phyloP scores from a whole-genome alignment of 2,888 invertebrate species.

The Neoaliturus tenellus region DNA sequence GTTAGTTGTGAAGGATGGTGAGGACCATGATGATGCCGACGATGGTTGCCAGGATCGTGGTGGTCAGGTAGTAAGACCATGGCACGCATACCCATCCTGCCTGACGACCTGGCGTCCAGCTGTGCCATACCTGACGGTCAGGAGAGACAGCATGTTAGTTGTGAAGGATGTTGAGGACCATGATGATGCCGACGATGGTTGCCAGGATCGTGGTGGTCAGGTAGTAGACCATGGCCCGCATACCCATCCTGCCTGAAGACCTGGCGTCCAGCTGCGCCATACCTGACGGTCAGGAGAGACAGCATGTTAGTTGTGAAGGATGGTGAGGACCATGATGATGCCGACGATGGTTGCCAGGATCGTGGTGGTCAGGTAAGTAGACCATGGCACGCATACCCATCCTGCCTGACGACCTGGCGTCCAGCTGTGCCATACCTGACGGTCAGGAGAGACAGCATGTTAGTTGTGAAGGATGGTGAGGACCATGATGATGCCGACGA shows the following conservation, averaged over 20 bases:
- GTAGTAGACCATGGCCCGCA: conserved; percentile 79
- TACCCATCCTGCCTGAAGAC: conserved; percentile 79
- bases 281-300: too few species aligned
- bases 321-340: conserved; percentile 77
- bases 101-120: conserved; percentile 79
- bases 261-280: conserved; percentile 80
- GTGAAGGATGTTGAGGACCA: conserved; percentile 79
- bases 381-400: conserved; percentile 79
- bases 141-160: too few species aligned
- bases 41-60: conserved; percentile 79
- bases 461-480: conserved; percentile 77
- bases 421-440: conserved; percentile 78
- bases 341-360: conserved; percentile 79
- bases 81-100: conserved; percentile 79
- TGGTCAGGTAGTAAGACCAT: conserved; percentile 79
- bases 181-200: conserved; percentile 78
- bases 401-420: conserved; percentile 78
- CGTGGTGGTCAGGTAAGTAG: conserved; percentile 81
- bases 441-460: too few species aligned
- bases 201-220: conserved; percentile 80
- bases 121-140: conserved; percentile 76
- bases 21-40: conserved; percentile 80
- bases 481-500: conserved; percentile 79
- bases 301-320: too few species aligned
- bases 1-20: too few species aligned